phyloP scores from a whole-genome alignment of 2,113 vertebrate genomes.

The Puffinus mauretanicus region DNA sequence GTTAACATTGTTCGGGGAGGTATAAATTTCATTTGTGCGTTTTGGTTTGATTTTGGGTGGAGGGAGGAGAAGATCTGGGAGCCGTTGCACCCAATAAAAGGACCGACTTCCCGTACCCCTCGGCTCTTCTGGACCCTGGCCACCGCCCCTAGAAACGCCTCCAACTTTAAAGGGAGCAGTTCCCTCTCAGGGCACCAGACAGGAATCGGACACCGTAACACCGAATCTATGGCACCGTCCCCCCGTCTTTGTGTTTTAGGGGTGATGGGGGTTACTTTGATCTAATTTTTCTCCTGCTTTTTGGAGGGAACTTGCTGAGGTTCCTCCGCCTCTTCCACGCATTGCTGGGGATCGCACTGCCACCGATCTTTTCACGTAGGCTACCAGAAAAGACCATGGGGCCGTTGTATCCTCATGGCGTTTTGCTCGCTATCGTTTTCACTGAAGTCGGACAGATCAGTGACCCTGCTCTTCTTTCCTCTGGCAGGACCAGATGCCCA shows the following conservation, averaged over 20 bases:
- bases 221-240: fast-evolving
- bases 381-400: not conserved
- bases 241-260: not conserved
- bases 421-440: not conserved
- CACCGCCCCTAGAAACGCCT: not conserved
- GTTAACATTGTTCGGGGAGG: not conserved
- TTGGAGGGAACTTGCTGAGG: not conserved
- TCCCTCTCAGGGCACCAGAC: fast-evolving
- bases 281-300: not conserved
- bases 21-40: not conserved
- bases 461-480: not conserved
- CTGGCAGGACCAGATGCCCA: not conserved
- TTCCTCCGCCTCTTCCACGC: not conserved
- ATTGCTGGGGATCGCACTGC: fast-evolving
- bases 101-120: fast-evolving
- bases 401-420: fast-evolving
- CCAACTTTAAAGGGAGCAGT: not conserved
- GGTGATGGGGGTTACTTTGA: not conserved
- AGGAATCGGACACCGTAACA: fast-evolving
- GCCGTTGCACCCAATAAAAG: not conserved
- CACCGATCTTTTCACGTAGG: not conserved
- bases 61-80: not conserved
- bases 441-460: not conserved
- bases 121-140: not conserved
- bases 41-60: not conserved